A percentile compares a stretch with the other conserved stretches of the same genome.
These are phyloP conservation scores for Sturnira hondurensis DNA, from an alignment of 2,113 vertebrate species.

Conservation along the genomic window DNA sequence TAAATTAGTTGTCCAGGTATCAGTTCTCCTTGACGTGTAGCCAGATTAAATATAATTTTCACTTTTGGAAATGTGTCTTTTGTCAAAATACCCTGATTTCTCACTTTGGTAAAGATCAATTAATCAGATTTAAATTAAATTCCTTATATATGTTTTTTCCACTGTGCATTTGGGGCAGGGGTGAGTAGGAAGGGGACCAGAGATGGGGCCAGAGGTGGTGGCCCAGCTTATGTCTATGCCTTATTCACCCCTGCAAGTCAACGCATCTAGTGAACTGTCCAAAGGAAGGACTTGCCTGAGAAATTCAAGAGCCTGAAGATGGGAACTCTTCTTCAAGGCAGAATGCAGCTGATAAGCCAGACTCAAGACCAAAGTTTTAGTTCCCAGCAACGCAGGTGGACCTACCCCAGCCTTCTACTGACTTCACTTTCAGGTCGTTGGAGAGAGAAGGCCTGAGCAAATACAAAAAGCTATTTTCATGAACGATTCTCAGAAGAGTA, in stretches of 20 bases:
- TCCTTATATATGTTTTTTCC: not conserved
- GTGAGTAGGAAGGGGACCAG: not conserved
- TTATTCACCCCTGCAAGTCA: not conserved
- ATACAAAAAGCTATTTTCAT: not conserved
- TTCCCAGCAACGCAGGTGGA: not conserved
- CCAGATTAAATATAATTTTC: not conserved
- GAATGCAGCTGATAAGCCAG: not conserved
- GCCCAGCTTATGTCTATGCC: not conserved
- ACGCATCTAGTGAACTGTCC: not conserved
- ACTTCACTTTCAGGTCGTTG: not conserved
- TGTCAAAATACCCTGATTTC: not conserved
- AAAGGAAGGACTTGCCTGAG: not conserved
- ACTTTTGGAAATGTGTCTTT: not conserved
- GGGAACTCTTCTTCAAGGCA: not conserved
- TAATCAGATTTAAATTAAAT: conserved; percentile 3
- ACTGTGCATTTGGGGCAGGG: not conserved
- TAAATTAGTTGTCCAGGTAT: not conserved
- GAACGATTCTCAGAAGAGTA: not conserved
- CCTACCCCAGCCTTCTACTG: not conserved
- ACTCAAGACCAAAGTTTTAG: not conserved
- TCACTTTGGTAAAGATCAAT: not conserved
- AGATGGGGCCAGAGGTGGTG: not conserved
- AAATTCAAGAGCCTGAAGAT: not conserved
- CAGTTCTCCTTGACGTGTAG: not conserved
- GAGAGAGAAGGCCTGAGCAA: not conserved